phyloP scores from a whole-genome alignment of 1,140 invertebrate species.

The Araneus ventricosus region DNA sequence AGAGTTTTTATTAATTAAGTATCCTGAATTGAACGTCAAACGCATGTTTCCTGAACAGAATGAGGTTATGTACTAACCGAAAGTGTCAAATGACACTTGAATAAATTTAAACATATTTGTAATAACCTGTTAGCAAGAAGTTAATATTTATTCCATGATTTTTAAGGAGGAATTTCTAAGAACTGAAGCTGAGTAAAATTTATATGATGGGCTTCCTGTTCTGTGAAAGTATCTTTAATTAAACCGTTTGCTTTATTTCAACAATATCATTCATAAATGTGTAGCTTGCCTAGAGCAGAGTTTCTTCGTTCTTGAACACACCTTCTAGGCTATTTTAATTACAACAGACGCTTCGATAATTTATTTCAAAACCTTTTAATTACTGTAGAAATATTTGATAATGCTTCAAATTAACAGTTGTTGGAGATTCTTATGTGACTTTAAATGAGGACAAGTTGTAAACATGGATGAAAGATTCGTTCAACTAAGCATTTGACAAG shows the following conservation, averaged over 20 bases:
- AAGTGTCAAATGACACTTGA: too few species aligned
- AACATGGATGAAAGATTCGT: neutral
- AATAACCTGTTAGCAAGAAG: neutral
- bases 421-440: neutral
- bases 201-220: neutral
- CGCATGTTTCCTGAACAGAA: too few species aligned
- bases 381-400: neutral
- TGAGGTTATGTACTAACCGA: too few species aligned
- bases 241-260: neutral
- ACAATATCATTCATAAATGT: neutral
- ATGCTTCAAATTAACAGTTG: neutral
- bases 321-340: neutral
- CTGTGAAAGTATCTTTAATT: neutral
- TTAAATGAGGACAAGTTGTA: neutral
- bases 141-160: neutral
- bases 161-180: neutral
- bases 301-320: neutral
- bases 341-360: neutral
- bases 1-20: too few species aligned
- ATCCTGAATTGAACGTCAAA: too few species aligned
- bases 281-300: neutral
- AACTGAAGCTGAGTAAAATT: neutral
- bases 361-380: conserved; percentile 17
- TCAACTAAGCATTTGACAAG: neutral
- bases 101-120: too few species aligned